Conservation (phyloP, 2,797 vertebrate species). For the Choloepus didactylus region DNA sequence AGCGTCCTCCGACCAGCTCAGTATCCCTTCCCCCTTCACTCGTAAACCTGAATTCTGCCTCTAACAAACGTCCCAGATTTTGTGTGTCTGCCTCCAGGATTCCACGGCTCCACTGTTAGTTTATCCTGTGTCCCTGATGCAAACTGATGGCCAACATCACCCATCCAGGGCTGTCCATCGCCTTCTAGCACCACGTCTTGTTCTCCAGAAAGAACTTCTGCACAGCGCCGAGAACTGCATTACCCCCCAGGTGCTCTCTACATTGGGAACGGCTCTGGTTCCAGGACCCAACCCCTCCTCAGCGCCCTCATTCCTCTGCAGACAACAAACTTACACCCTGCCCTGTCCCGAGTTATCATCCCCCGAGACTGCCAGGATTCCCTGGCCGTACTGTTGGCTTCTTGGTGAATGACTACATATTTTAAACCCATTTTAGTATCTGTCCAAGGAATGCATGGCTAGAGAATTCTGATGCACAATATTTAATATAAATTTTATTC, state of each 20-base stretch:
- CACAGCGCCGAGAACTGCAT: background rate
- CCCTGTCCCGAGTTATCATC: background rate
- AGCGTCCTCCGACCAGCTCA: background rate
- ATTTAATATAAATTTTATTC: constrained; percentile 31
- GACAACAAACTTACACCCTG: background rate
- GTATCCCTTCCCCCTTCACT: too few relatives aligned
- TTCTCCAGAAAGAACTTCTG: background rate
- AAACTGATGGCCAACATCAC: background rate
- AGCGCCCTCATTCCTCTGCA: background rate
- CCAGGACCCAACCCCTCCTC: background rate
- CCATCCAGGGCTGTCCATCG: background rate
- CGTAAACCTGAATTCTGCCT: background rate
- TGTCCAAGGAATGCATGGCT: background rate
- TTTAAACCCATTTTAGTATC: background rate
- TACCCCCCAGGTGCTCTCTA: background rate
- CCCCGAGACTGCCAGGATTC: background rate
- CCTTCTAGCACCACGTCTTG: background rate
- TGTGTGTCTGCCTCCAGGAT: background rate
- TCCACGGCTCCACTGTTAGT: background rate
- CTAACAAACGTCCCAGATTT: background rate
- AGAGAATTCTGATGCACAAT: background rate
- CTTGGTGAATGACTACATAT: background rate
- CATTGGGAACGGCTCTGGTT: background rate
- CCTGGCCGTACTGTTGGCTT: background rate
- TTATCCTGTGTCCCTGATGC: background rate